Base-by-base conservation (phyloP, 2,113 vertebrate genomes). In the Melanocharis versteri region DNA sequence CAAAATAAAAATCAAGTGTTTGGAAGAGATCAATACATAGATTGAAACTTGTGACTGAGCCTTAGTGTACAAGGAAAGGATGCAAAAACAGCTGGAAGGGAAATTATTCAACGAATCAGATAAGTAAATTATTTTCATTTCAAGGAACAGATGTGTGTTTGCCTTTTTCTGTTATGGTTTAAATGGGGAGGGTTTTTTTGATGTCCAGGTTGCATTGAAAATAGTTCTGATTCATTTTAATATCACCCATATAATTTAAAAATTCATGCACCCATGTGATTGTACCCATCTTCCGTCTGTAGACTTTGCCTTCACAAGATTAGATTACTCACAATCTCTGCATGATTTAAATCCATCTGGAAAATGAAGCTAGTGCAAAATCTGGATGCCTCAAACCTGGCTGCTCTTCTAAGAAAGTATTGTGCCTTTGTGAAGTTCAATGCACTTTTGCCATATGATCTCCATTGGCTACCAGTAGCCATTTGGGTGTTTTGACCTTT, bases 381-480 rank as follows among this genome's bases (percentile, higher is more conserved):
- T 94, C 79, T 93, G 90, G 40, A 82, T 90, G 58, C 50, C 66
- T 94, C 66, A 91, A 93, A 53, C 19, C 94, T 90, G 90, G 78
- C 88, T 92, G 45, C 58, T 96, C 90, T 93, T 97, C 92, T 93
- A 35, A 93, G 96, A 60, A 83, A 73, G 3, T 42, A 45, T 24
- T 93, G 23, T 66, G 85, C 15, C 33, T 90, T 95, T 92, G 56
- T 92, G 50, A 60, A 88, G 47, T 86, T 77, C 71, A 77, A 3
- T 90, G n/a, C 14, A 61, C 62, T 93, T 85, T 72, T 86, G n/a
- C 62, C 79, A 90, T 93, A 71, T 80, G 87, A 90, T 92, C 85
- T 83, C 71, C 62, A 57, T 21, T 65, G 90, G 75, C 68, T 86
- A 90, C 50, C 28, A 50, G 75, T 79, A 90, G 70, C 65, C 37